Conservation (phyloP, 1,140 invertebrate species). For the Leptinotarsa undecemlineata region DNA sequence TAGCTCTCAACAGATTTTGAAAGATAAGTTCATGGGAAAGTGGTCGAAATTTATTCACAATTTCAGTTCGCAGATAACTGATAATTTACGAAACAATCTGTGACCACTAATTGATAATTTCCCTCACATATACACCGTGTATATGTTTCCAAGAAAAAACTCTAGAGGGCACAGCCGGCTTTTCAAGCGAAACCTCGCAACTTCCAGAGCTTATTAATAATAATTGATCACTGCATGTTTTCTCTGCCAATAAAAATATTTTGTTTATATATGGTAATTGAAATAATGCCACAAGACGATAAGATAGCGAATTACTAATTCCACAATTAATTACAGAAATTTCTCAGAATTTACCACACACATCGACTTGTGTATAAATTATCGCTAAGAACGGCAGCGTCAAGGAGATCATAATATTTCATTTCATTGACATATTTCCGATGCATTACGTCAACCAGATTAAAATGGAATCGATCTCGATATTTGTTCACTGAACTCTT, state of each 20-base stretch:
- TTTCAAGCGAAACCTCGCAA: neutral
- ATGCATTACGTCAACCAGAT: neutral
- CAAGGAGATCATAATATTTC: neutral
- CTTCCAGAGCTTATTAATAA: conserved; percentile 11
- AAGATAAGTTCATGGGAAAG: no score
- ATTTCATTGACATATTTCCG: neutral
- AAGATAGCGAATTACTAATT: conserved; percentile 26
- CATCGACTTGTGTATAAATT: conserved; percentile 11
- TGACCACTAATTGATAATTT: no score
- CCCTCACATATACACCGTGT: no score
- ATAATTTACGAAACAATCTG: no score
- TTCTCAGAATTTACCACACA: conserved; percentile 31
- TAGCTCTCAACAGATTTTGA: no score
- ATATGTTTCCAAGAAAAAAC: no score
- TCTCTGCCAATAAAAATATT: conserved; percentile 22
- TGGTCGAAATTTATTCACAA: no score
- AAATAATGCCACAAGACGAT: conserved; percentile 23
- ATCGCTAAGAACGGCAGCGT: neutral
- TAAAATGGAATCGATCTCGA: no score
- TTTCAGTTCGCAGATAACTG: no score
- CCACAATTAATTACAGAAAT: conserved; percentile 30
- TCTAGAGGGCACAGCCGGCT: no score
- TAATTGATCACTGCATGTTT: conserved; percentile 16
- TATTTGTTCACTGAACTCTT: no score
- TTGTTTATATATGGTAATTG: conserved; percentile 30